Base-by-base conservation (phyloP, 2,888 invertebrate genomes). In the Acanthosepion esculentum region DNA sequence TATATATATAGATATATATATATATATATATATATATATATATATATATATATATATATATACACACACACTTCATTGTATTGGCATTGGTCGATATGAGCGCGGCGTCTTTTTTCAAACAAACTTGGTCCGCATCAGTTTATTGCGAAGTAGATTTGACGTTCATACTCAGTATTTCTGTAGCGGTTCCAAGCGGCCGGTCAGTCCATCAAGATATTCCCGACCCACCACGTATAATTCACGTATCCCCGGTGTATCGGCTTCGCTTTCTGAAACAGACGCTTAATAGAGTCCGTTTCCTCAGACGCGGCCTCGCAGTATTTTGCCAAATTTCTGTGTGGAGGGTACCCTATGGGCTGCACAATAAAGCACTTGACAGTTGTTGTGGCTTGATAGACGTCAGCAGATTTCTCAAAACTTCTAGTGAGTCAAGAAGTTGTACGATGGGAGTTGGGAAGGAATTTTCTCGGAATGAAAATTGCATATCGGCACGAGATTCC, bases 101-200 rank as follows among this genome's bases (percentile, higher is more conserved):
- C 15, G n/a, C 78, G n/a, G n/a, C 59, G 23, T 78, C n/a, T 78
- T 78, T 78, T n/a, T 78, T 78, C 78, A 78, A 78, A 78, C 78
- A 78, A 78, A n/a, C 15, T 78, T 78, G 78, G 78, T n/a, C 78
- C 12, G 78, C 78, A 23, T 78, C 78, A 78, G 78, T 78, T 78
- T 78, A 78, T 78, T 78, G n/a, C n/a, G n/a, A 78, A n/a, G 78
- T 33, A n/a, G 78, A 78, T 78, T 78, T 78, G 78, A 78, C 78
- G 78, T 78, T 78, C 78, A n/a, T 78, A 78, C 78, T 15, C n/a
- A 10, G 78, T 78, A 78, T 78, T 78, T 78, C 78, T 78, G 78
- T 78, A 78, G 78, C 78, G 78, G 78, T 78, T 78, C 78, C 78
- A 78, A 78, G n/a, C 78, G 78, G 78, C 78, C 78, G n/a, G 78